Percentiles rank a stretch among this genome's conserved stretches.
phyloP scores from a whole-genome alignment of 2,113 vertebrate species.

The Leucopsar rothschildi region DNA sequence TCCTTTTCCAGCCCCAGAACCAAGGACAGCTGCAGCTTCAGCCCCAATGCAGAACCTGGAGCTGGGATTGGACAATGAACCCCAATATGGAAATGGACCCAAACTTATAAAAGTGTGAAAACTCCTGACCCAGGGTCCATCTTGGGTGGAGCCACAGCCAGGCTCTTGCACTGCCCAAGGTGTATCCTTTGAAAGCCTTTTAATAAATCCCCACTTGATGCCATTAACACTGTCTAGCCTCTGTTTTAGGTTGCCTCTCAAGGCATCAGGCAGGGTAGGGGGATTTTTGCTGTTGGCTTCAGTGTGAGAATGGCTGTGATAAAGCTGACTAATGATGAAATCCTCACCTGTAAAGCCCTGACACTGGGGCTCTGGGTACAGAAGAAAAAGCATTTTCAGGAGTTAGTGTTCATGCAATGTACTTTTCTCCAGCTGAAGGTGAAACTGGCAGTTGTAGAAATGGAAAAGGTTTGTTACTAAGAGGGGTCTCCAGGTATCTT shows the following conservation, averaged over 20 bases:
- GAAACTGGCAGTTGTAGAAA: neutral
- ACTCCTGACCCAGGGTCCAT: neutral
- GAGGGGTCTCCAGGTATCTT: neutral
- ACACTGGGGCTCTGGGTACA: rapidly evolving
- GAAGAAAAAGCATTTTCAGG: neutral
- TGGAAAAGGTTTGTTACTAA: neutral
- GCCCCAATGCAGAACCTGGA: neutral
- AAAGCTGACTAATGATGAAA: neutral
- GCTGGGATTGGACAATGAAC: neutral
- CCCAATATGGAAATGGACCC: neutral
- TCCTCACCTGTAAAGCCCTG: neutral
- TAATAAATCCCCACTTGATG: neutral
- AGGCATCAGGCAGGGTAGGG: neutral
- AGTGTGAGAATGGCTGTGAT: neutral
- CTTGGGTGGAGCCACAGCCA: neutral
- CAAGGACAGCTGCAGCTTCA: neutral
- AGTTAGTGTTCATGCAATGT: neutral
- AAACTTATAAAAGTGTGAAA: neutral
- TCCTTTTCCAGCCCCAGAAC: too few species aligned
- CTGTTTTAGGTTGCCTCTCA: neutral
- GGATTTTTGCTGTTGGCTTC: neutral
- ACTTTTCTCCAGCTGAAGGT: neutral
- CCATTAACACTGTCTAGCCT: neutral
- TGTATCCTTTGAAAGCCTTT: neutral
- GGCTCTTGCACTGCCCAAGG: neutral